phyloP scores from a whole-genome alignment of 1,140 invertebrate species.

The Drosophila nebulosa region DNA sequence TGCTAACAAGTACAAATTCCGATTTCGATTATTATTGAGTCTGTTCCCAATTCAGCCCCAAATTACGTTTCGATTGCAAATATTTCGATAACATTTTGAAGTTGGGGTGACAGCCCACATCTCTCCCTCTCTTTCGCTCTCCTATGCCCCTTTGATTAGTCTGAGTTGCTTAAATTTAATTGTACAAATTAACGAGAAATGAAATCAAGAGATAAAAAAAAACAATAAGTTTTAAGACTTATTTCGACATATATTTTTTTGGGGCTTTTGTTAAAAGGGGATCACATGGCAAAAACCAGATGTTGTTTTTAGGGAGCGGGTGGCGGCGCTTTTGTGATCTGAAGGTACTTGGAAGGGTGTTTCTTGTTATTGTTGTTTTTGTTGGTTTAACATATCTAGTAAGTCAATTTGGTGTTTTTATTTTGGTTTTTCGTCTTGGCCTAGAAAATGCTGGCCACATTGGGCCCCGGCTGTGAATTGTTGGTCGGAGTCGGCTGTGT shows the following conservation, averaged over 20 bases:
- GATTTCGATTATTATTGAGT: background rate
- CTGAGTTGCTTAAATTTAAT: background rate
- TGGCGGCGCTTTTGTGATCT: slow-evolving; percentile 4
- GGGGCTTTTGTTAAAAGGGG: background rate
- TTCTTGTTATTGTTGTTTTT: slow-evolving; percentile 5
- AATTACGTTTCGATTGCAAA: background rate
- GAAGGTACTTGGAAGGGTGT: slow-evolving; percentile 62
- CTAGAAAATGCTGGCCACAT: slow-evolving; percentile 79
- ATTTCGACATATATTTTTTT: background rate
- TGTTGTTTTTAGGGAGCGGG: background rate
- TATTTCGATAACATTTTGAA: background rate
- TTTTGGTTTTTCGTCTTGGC: background rate
- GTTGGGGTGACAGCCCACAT: background rate
- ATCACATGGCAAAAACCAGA: background rate
- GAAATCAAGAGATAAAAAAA: background rate
- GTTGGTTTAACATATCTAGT: background rate
- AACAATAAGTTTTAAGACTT: background rate
- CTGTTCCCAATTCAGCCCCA: background rate
- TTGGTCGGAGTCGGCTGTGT: slow-evolving; percentile 72
- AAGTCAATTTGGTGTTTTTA: background rate
- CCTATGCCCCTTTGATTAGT: background rate
- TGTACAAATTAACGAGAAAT: slow-evolving; percentile 8
- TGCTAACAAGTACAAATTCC: slow-evolving; percentile 24
- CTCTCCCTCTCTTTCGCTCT: background rate
- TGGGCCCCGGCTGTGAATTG: slow-evolving; percentile 65